Conservation (phyloP, 2,797 vertebrate species). For the Myotis findleyi region DNA sequence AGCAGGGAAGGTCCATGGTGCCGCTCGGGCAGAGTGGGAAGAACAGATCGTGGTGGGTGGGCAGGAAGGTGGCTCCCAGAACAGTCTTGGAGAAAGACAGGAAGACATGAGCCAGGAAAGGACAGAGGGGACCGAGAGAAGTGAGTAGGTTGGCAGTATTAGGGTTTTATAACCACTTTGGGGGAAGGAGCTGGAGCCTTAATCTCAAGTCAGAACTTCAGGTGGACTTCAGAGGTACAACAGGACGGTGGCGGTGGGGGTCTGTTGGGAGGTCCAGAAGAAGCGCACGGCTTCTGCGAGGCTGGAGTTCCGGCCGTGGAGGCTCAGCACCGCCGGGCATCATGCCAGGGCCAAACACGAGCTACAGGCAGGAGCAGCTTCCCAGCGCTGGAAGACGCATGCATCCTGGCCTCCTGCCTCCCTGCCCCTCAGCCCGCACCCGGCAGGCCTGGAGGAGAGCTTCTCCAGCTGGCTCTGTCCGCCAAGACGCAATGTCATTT, state of each 20-base stretch:
- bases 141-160: background rate
- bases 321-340: rapidly evolving
- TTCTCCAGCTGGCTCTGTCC: background rate
- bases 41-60: background rate
- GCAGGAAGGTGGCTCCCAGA: background rate
- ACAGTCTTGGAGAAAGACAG: background rate
- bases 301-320: background rate
- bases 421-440: background rate
- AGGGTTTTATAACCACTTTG: background rate
- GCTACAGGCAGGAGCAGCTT: background rate
- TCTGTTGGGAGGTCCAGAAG: background rate
- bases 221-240: background rate
- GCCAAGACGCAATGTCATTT: constrained; percentile 52
- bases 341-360: background rate
- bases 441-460: background rate
- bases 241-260: rapidly evolving
- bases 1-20: background rate
- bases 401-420: background rate
- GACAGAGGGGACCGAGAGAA: background rate
- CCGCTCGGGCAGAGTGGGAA: background rate
- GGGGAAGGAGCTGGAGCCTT: background rate
- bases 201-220: background rate
- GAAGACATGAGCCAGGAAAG: background rate
- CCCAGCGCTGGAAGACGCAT: background rate
- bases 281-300: background rate